Conservation (phyloP, 2,888 invertebrate species). For the Stenodera caucasica region DNA sequence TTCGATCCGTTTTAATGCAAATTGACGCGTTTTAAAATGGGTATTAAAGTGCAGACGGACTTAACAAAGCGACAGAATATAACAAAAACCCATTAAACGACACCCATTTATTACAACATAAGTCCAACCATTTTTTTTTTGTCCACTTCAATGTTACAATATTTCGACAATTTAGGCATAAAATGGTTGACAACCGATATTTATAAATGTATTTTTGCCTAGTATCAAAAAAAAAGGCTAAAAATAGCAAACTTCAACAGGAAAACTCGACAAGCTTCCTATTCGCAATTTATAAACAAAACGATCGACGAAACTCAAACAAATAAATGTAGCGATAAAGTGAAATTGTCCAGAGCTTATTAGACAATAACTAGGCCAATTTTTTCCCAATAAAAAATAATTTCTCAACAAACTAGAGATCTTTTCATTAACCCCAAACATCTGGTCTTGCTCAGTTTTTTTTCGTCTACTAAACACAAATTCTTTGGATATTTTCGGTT, state of each 20-base stretch:
- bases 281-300: background rate
- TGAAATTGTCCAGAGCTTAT: background rate
- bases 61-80: slow-evolving; percentile 21
- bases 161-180: too few relatives aligned
- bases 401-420: background rate
- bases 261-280: background rate
- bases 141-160: too few relatives aligned
- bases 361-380: background rate
- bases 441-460: background rate
- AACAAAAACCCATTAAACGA: slow-evolving; percentile 16
- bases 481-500: background rate
- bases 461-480: background rate
- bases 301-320: background rate
- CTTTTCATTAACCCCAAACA: background rate
- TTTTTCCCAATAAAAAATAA: background rate
- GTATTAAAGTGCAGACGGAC: slow-evolving; percentile 2
- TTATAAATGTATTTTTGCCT: too few relatives aligned
- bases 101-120: background rate
- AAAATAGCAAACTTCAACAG: too few relatives aligned
- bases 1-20: slow-evolving; percentile 12
- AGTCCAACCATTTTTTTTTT: background rate
- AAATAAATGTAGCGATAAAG: background rate
- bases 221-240: too few relatives aligned
- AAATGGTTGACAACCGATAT: too few relatives aligned
- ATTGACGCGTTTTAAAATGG: slow-evolving; percentile 14